phyloP scores from a whole-genome alignment of 1,140 invertebrate species.

The Euwallacea similis region DNA sequence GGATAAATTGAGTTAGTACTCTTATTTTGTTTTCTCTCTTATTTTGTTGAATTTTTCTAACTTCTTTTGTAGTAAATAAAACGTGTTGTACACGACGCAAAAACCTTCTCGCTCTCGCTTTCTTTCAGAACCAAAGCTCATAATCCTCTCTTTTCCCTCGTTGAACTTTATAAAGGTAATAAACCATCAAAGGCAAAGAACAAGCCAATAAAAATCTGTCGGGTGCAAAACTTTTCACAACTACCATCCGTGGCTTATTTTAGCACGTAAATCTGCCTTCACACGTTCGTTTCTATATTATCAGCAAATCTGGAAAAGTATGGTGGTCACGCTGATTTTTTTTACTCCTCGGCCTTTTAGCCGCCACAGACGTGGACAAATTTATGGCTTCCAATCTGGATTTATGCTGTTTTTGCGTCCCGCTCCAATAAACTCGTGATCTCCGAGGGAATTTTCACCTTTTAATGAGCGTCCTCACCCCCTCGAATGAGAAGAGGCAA shows the following conservation, averaged over 20 bases:
- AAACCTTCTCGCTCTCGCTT: too few species aligned
- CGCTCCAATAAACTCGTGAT: background rate
- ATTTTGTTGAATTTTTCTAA: too few species aligned
- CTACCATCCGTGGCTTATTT: too few species aligned
- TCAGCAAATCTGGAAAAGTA: constrained; percentile 14
- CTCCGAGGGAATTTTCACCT: background rate
- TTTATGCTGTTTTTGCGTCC: constrained; percentile 17
- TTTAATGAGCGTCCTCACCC: background rate
- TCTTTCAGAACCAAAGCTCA: too few species aligned
- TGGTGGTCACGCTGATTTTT: constrained; percentile 24
- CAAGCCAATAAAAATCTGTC: constrained; percentile 21
- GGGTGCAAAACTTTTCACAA: constrained; percentile 13
- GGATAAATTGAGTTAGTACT: too few species aligned
- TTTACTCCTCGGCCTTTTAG: constrained; percentile 1
- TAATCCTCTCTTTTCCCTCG: too few species aligned
- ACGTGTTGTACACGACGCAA: too few species aligned
- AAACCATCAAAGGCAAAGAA: constrained; percentile 1
- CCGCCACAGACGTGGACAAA: background rate
- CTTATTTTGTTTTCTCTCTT: too few species aligned
- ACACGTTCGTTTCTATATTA: constrained; percentile 22
- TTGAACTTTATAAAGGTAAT: background rate
- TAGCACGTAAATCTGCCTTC: constrained; percentile 4
- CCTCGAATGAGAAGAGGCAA: constrained; percentile 11
- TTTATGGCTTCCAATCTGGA: constrained; percentile 14
- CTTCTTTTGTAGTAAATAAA: too few species aligned